Percentiles rank a stretch among this genome's conserved stretches.
phyloP scores from a whole-genome alignment of 2,113 vertebrate species.

The Capreolus pygargus region DNA sequence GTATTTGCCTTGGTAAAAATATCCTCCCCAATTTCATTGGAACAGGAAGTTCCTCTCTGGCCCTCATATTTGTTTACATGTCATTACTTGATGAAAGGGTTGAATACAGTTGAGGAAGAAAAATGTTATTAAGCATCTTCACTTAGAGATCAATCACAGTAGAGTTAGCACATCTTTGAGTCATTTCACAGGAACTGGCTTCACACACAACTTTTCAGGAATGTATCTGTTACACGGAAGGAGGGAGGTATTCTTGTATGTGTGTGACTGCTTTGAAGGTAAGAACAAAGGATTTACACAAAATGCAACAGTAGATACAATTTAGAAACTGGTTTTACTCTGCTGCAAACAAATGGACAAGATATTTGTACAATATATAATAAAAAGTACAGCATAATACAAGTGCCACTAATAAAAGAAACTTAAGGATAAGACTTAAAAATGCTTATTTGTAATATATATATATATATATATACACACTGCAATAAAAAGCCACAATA shows the following conservation, averaged over 20 bases:
- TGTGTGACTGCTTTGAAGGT: neutral
- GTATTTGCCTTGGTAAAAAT: neutral
- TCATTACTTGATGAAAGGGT: slow-evolving; percentile 22
- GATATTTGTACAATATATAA: slow-evolving; percentile 89
- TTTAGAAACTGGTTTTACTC: slow-evolving; percentile 87
- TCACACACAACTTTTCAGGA: neutral
- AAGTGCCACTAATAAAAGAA: slow-evolving; percentile 91
- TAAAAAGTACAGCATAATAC: slow-evolving; percentile 88
- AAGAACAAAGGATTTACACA: slow-evolving; percentile 33
- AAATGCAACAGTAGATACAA: slow-evolving; percentile 66
- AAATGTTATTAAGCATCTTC: neutral
- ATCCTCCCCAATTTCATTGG: slow-evolving; percentile 17
- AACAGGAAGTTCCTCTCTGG: neutral
- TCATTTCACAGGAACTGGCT: slow-evolving; percentile 29
- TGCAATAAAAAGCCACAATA: slow-evolving; percentile 97
- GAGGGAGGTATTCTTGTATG: neutral
- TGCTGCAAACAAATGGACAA: slow-evolving; percentile 89
- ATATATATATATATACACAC: slow-evolving; percentile 85
- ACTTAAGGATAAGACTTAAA: slow-evolving; percentile 84
- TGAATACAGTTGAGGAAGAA: slow-evolving; percentile 13
- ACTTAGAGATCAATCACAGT: slow-evolving; percentile 11
- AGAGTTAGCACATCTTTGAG: slow-evolving; percentile 29
- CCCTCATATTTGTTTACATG: neutral
- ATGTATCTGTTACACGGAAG: neutral
- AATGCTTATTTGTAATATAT: slow-evolving; percentile 90